Evolutionary conservation across 1,140 invertebrate species (phyloP), one percentile per base, ranked within the genome.

Genomic region (Halotydeus destructor): DNA sequence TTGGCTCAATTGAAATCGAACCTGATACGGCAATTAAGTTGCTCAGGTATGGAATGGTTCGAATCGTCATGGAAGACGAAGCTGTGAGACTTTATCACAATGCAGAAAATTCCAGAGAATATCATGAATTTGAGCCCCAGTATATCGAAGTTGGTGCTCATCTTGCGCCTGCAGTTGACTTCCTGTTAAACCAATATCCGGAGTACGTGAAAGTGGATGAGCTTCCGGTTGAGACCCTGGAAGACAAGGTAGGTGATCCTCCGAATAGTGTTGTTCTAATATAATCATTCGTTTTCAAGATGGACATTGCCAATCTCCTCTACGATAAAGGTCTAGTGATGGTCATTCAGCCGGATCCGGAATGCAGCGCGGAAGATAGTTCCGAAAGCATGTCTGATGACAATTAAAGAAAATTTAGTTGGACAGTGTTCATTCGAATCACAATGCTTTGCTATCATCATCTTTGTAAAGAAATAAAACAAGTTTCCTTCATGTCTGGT

Each of bases 91-190:
- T 88, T 31, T 89, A 84, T 57, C 80, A 81, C 58, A 74, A 70
- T 43, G 61, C 70, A 37, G 79, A 85, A 54, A 93, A 93, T 63
- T 74, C 75, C 0, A 65, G 76, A 47, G 69, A 76, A 46, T 86
- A 84, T 55, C 80, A 81, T 56, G 80, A 72, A 25, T 71, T 70
- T 56, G 81, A 85, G 34, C 58, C 70, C 21, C 74, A 78, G 46
- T 85, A 63, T 59, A 58, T 89, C 45, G 78, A 81, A 54, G 69
- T 88, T 35, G 63, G 71, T 24, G 56, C 65, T 22, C 61, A 69
- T 3, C 60, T 72, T 46, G 71, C 73, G 1, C 69, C 69, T 8
- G 74, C 68, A 9, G 62, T 89, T 14, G 69, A 78, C 54, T 64
- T 62, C 31, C 61, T 93, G 9, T 70, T 86, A 34, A 60, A 60